Percentiles rank a stretch among this genome's conserved stretches.
These are phyloP conservation scores for Bombus difficillimus DNA, from an alignment of 1,140 invertebrate species.

Conservation along the genomic window DNA sequence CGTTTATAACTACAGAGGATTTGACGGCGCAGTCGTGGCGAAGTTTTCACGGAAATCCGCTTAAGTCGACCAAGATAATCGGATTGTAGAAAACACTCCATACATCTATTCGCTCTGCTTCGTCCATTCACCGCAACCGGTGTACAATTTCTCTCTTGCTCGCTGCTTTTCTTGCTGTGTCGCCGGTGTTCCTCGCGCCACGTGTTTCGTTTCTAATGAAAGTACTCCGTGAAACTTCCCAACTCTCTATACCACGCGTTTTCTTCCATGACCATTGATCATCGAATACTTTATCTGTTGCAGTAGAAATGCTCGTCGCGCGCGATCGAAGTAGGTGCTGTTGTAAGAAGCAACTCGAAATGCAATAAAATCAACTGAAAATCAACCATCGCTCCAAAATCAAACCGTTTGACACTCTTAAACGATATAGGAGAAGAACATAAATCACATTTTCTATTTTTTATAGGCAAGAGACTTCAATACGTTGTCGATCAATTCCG, in stretches of 20 bases:
- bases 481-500: no score
- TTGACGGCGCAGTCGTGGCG: conserved; percentile 37
- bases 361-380: no score
- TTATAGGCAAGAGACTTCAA: no score
- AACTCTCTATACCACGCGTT: not conserved
- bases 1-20: conserved; percentile 61
- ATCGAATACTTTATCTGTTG: conserved; percentile 5
- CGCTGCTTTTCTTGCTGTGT: not conserved
- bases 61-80: conserved; percentile 67
- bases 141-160: conserved; percentile 3
- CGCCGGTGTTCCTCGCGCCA: not conserved
- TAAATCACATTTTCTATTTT: no score
- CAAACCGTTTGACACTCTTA: no score
- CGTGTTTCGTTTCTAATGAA: conserved; percentile 17
- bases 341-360: no score
- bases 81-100: conserved; percentile 61
- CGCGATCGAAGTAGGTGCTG: not conserved
- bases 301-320: not conserved
- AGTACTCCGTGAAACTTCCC: not conserved
- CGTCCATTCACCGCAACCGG: conserved; percentile 42
- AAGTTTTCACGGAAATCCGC: conserved; percentile 64
- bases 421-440: no score
- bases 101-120: conserved; percentile 22
- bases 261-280: not conserved
- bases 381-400: no score